Base-by-base conservation (phyloP, 2,888 invertebrate genomes). In the Pheosia gnoma region DNA sequence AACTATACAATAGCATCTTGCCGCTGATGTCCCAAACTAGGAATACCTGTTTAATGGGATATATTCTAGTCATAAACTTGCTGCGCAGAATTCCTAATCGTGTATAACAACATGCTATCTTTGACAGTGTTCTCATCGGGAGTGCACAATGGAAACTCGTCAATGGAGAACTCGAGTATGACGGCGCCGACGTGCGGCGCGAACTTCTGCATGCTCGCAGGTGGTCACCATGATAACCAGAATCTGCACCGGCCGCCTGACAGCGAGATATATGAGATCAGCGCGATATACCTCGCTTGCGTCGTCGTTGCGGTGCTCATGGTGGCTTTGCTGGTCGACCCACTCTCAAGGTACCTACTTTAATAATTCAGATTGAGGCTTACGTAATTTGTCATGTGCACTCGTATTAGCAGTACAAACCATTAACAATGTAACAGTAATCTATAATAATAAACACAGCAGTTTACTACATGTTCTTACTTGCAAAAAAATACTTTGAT, bases 271-370 rank as follows among this genome's bases (percentile, higher is more conserved):
- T 98, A 97, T 86, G 97, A 97, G 87, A 97, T 98, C 82, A 96
- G 97, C 59, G 96, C 97, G 75, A 98, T 98, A 77, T 99, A 98
- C 85, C 94, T 98, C 66, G 96, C 96, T 0, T 98, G 98, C 85
- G 97, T 98, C 41, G 85, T 97, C 57, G 94, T 96, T 9, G 98
- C 98, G 3, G 97, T 98, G 3, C 93, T 97, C 66, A 96, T 99
- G 84, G 97, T 99, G 60, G 97, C 97, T 4, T 84, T 98, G 47
- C 96, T 98, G 68, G 96, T 99, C 59, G 99, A 99, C 92, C 98
- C 98, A 3, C 94, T 98, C 4, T 97, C 97, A 73, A 96, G 97
- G 96, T 97, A 90, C 88, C 91, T 75, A 13, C 7, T 5, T 47
- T 47, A n/a, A 5, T 47, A 3, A 47, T 8, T 4, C 10, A 47